Evolutionary conservation across 1,140 invertebrate genomes (phyloP).

Genomic region (Sycobia sp.): DNA sequence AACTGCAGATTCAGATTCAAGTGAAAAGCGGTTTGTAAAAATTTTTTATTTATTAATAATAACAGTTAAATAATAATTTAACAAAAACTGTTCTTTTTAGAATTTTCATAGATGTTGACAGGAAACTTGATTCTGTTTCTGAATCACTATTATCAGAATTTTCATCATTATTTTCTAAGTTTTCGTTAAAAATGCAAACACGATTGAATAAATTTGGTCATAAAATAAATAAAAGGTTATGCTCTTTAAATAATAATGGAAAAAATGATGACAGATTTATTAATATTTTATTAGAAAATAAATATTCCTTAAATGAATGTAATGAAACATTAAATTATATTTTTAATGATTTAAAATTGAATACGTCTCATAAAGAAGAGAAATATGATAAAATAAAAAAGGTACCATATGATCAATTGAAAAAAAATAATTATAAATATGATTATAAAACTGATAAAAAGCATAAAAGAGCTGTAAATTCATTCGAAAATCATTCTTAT

Average conservation of each 20-base stretch:
- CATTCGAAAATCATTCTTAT: constrained; percentile 11
- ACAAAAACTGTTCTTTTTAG: constrained; percentile 13
- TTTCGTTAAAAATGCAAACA: constrained; percentile 28
- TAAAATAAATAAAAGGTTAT: constrained; percentile 29
- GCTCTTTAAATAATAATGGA: constrained; percentile 11
- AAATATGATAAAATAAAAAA: constrained; percentile 5
- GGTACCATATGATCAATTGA: constrained; percentile 9
- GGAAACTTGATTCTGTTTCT: constrained; percentile 21
- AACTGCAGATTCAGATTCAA: neutral
- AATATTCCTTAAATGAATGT: constrained; percentile 28
- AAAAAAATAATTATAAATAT: constrained; percentile 20
- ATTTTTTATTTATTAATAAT: neutral
- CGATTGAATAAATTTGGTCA: constrained; percentile 26
- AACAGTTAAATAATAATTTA: neutral
- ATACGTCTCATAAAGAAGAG: neutral
- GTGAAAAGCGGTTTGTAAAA: constrained; percentile 23
- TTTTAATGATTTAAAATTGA: constrained; percentile 1
- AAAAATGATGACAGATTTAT: constrained; percentile 25
- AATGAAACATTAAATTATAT: constrained; percentile 15
- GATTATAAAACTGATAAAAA: constrained; percentile 19
- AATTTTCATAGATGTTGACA: constrained; percentile 22
- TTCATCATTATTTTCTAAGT: constrained; percentile 8
- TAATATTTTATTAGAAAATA: constrained; percentile 22
- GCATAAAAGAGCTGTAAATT: constrained; percentile 1
- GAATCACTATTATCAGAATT: constrained; percentile 30